Percentiles rank a stretch among this genome's conserved stretches.
These are phyloP conservation scores for Intellagama lesueurii DNA, from an alignment of 2,797 vertebrate genomes.

Conservation along the genomic window DNA sequence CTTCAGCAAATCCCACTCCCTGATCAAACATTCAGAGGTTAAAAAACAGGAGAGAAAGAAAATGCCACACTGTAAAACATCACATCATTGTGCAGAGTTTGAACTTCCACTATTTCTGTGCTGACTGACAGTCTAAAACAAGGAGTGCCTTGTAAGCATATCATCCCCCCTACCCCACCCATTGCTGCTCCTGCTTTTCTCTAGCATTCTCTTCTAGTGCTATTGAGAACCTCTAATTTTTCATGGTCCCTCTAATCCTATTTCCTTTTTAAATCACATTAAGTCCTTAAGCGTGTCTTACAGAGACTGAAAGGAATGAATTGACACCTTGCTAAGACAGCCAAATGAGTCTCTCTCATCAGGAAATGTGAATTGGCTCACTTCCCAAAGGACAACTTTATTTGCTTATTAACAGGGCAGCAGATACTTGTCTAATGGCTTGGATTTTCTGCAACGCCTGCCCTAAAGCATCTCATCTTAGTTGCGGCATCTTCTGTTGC, in stretches of 20 bases:
- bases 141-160: slow-evolving; percentile 17
- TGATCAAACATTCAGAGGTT: slow-evolving; percentile 28
- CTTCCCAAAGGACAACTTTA: slow-evolving; percentile 62
- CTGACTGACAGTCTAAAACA: slow-evolving; percentile 47
- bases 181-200: slow-evolving; percentile 6
- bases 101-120: not conserved
- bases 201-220: slow-evolving; percentile 12
- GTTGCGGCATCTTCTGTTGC: slow-evolving; percentile 28
- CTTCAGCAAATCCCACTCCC: slow-evolving; percentile 28
- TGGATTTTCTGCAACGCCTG: slow-evolving; percentile 44
- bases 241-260: slow-evolving; percentile 71
- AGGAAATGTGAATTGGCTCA: slow-evolving; percentile 65
- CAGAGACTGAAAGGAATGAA: slow-evolving; percentile 74
- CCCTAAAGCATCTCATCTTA: slow-evolving; percentile 28
- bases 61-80: slow-evolving; percentile 7
- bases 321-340: slow-evolving; percentile 73
- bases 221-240: slow-evolving; percentile 69
- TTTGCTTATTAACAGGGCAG: slow-evolving; percentile 57
- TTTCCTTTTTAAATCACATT: slow-evolving; percentile 77
- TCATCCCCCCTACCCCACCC: not conserved
- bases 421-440: slow-evolving; percentile 47
- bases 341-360: slow-evolving; percentile 56
- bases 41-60: slow-evolving; percentile 39
- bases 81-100: slow-evolving; percentile 32
- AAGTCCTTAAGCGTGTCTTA: slow-evolving; percentile 70